A percentile compares a stretch with the other conserved stretches of the same genome.
These are phyloP conservation scores for Rhyacichthys aspro DNA, from an alignment of 2,797 vertebrate genomes.

Conservation along the genomic window DNA sequence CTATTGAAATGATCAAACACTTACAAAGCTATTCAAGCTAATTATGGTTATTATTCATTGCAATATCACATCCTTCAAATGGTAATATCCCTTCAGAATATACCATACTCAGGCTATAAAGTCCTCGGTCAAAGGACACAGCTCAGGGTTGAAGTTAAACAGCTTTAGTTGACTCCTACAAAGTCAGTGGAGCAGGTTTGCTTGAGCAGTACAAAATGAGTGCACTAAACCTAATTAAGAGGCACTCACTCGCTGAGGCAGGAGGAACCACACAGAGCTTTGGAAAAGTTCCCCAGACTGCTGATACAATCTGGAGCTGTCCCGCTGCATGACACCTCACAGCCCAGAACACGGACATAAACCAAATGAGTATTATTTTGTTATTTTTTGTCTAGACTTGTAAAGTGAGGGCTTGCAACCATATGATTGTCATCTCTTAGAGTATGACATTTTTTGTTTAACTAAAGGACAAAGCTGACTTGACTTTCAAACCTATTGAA, in stretches of 20 bases:
- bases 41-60: no score
- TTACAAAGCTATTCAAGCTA: no score
- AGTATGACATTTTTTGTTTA: neutral
- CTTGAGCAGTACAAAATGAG: neutral
- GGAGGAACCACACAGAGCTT: slow-evolving; percentile 21
- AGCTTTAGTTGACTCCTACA: neutral
- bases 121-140: neutral
- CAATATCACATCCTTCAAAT: no score
- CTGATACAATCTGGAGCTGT: slow-evolving; percentile 15
- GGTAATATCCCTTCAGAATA: neutral
- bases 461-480: slow-evolving; percentile 14
- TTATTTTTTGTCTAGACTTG: no score
- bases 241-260: slow-evolving; percentile 13
- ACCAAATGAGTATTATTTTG: neutral
- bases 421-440: neutral
- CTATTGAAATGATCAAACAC: no score
- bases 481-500: neutral
- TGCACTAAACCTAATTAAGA: slow-evolving; percentile 30
- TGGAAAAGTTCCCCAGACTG: slow-evolving; percentile 21
- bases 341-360: neutral
- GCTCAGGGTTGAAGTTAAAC: neutral
- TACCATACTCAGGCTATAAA: no score
- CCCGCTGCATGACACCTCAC: neutral
- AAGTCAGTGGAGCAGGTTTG: slow-evolving; percentile 16
- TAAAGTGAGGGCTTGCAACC: no score